Base-by-base conservation (phyloP, 2,888 invertebrate genomes). In the Dryococelus australis region DNA sequence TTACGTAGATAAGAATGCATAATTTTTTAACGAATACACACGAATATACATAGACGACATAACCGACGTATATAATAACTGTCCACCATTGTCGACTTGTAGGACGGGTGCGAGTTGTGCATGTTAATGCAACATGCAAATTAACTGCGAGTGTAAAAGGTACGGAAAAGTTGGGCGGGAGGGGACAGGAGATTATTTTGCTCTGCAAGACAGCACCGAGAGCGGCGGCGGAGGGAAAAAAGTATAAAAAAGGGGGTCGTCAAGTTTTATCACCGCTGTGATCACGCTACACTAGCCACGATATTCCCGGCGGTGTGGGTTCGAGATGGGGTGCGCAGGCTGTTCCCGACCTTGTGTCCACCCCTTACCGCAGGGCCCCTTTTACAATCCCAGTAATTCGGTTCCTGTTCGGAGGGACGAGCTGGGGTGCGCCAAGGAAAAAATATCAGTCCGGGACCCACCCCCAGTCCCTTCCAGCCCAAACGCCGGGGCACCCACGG, bases 401-500 rank as follows among this genome's bases (percentile, higher is more conserved):
- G 65, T 65, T 65, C 65, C 65, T 65, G 65, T 65, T 65, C 65
- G 12, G 65, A 65, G 65, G 65, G 65, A 47, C 47, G 47, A 47
- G 47, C 47, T 47, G 16, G 47, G 47, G 47, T 65, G 65, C 65
- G 65, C 65, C 65, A 65, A 65, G 65, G 65, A 65, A 65, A 65
- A 65, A 65, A 65, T 65, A 65, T 65, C 65, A 65, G 65, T 65
- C 65, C 65, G 65, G 65, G 65, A 20, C 20, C 65, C 65, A 20
- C 65, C 65, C 65, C 65, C 6, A 79, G 85, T n/a, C 35, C 78
- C 28, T 84, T 83, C 84, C 43, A 28, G n/a, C 43, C 84, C 81
- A 79, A 86, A 83, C 84, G 35, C 85, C 47, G 47, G 85, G 20
- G 26, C 53, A 53, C 53, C 51, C 26, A 83, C 85, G 83, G 86